These are phyloP conservation scores for Phyllopteryx taeniolatus DNA, from an alignment of 2,113 vertebrate species.

Conservation along the genomic window DNA sequence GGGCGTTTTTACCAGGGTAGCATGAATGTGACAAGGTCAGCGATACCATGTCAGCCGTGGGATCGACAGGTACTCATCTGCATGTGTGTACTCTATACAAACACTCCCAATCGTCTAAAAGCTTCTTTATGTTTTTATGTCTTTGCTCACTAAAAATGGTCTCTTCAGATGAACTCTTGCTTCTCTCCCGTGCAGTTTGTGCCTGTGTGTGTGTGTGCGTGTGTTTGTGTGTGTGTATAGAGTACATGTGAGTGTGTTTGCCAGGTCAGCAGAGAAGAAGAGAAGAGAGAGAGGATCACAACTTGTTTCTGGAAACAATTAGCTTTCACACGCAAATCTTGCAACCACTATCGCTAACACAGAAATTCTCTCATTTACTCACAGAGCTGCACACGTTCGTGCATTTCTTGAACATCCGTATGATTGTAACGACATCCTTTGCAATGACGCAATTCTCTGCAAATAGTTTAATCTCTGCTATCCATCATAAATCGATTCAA, in stretches of 20 bases:
- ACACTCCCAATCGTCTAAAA: constrained; percentile 37
- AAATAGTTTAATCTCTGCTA: too few species aligned
- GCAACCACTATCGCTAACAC: constrained; percentile 27
- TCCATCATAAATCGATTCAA: background rate
- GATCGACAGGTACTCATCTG: constrained; percentile 75
- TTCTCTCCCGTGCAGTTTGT: constrained; percentile 43
- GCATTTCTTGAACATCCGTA: background rate
- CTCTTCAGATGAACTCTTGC: constrained; percentile 48
- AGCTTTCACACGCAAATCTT: constrained; percentile 62
- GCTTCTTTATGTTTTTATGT: constrained; percentile 54
- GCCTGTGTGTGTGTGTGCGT: constrained; percentile 27
- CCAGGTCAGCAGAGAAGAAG: constrained; percentile 51
- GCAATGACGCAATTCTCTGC: too few species aligned
- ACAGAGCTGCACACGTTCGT: constrained; percentile 17
- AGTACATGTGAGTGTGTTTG: constrained; percentile 30
- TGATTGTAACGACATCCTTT: background rate
- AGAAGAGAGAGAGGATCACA: constrained; percentile 54
- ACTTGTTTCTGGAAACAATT: constrained; percentile 73
- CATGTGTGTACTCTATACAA: background rate
- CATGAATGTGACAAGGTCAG: constrained; percentile 76
- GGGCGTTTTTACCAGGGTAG: constrained; percentile 83
- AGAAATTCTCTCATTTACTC: constrained; percentile 1
- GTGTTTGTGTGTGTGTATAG: constrained; percentile 25
- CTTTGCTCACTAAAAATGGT: constrained; percentile 44
- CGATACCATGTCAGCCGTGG: constrained; percentile 84